Evolutionary conservation across 2,113 vertebrate species (phyloP).

Genomic region (Paratilapia polleni): DNA sequence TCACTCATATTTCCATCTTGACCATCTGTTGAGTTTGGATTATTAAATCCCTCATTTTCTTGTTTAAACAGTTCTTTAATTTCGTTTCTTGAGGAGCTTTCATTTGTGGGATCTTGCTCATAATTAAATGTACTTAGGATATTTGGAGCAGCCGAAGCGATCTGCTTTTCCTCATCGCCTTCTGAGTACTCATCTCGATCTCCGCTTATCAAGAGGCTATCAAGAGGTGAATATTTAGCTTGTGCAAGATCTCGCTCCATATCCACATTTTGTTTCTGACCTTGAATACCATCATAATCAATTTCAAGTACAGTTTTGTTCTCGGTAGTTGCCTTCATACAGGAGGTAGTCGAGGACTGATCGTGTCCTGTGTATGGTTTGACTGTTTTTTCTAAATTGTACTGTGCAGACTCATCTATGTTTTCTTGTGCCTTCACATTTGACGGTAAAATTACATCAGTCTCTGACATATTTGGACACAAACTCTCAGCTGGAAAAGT

Average conservation of each 20-base stretch:
- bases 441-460: constrained; percentile 9
- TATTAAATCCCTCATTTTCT: background rate
- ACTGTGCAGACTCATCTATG: constrained; percentile 8
- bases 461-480: constrained; percentile 14
- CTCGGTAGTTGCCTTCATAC: background rate
- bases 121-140: background rate
- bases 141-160: background rate
- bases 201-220: background rate
- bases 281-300: background rate
- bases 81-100: background rate
- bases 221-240: background rate
- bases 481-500: constrained; percentile 10
- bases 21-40: background rate
- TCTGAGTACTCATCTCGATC: background rate
- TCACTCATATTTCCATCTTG: constrained; percentile 11
- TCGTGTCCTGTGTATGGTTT: background rate
- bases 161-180: background rate
- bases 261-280: constrained; percentile 10
- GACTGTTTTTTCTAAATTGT: background rate
- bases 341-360: background rate
- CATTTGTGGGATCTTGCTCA: background rate
- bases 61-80: background rate
- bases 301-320: background rate
- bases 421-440: constrained; percentile 15
- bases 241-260: background rate